Evolutionary conservation across 2,113 vertebrate genomes (phyloP), one percentile per base, ranked within the genome.

Genomic region (Psophia crepitans): DNA sequence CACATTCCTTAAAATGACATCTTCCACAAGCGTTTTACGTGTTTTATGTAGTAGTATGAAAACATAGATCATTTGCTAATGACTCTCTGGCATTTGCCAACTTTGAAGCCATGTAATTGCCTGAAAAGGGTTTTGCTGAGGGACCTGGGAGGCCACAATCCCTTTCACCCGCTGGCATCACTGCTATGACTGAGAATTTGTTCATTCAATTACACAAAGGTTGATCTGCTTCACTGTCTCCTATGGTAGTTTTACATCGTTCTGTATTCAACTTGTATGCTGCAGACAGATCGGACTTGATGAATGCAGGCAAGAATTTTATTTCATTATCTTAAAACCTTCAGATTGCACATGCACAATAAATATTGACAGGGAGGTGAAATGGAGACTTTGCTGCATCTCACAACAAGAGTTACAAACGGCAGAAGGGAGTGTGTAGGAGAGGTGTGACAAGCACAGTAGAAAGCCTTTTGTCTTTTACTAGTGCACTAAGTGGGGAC

Each of bases 301-400:
- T 88, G 68, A 93, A 93, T 74, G 68, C 71, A 90, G 82, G 82
- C 71, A 92, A 49, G 82, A 85, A 66, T 77, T 90, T 95, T 84
- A 93, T 95, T 94, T 95, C 54, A 90, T 96, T 94, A 83, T 71
- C 68, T 83, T 83, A 93, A 94, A 90, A 71, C 53, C 87, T 90
- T 70, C 85, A 86, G 39, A 84, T 80, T 81, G 74, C 46, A 14
- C 23, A 77, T 66, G 33, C 46, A 80, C 92, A 88, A 96, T 88
- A 96, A 97, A 96, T 96, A 97, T 94, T 92, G 82, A 75, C 93
- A 91, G 54, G 46, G n/a, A 83, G 44, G 54, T 57, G 37, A 70
- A 87, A 79, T 46, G 48, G 86, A 85, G 58, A 74, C 37, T 76
- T 94, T 51, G 41, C 60, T 80, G 60, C 24, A 46, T 56, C 51